Base-by-base conservation (phyloP, 2,888 invertebrate genomes). In the Thymelicus acteon region DNA sequence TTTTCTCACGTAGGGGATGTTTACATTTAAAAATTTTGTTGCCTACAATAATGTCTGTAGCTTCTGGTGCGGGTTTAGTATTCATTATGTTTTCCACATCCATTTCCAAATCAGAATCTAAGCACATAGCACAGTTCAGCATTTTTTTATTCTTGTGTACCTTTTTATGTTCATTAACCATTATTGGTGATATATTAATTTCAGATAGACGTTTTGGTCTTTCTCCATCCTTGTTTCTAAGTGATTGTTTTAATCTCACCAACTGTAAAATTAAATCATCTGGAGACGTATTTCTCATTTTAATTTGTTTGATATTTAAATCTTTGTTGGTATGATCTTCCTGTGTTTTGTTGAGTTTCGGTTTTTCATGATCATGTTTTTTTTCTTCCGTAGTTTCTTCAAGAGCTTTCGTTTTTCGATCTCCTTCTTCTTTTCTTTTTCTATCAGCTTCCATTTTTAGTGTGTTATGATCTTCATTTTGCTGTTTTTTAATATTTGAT, bases 11-110 rank as follows among this genome's bases (percentile, higher is more conserved):
- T 8, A 67, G 66, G 5, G 77, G 75, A 19, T 73, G 72, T 76
- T 80, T 86, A 67, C 77, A 76, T 75, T 83, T 86, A 8, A 76
- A 78, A 66, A 90, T 82, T 73, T 85, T 83, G 71, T 82, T 74
- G 1, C 90, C 88, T 60, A 86, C 80, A 68, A 90, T 85, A 54
- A 88, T 81, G 49, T 87, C 82, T 61, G 60, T 68, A 12, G 72
- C 58, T 72, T 75, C 68, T 6, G 52, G 24, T 72, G 72, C 70
- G 57, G 39, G 64, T 72, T 75, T 77, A 68, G 24, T 13, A 52
- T 72, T 72, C n/a, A 67, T 49, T 72, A 77, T 48, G 61, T 79
- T 78, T 61, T 82, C 82, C 57, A 79, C 47, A 13, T 81, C 81
- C 24, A 85, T 77, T 70, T 78, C 77, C 58, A 83, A 65, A 70